A percentile compares a stretch with the other conserved stretches of the same genome.
Evolutionary conservation across 2,888 invertebrate species (phyloP).

Genomic region (Tetragnatha montana): DNA sequence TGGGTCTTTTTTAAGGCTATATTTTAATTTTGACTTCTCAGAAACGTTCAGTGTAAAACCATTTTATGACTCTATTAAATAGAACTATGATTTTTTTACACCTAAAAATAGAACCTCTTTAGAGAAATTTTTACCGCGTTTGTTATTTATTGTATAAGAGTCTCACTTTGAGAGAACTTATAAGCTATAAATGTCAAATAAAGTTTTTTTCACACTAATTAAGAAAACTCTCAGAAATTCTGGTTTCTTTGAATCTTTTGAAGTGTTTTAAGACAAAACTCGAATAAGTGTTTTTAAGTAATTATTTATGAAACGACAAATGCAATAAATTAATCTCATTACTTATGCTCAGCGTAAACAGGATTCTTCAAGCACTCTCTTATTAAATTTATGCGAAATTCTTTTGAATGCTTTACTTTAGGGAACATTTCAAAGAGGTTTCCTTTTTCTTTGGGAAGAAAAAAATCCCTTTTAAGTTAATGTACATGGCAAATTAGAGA

Average conservation of each 20-base stretch:
- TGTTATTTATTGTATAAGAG: too few relatives aligned
- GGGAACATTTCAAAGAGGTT: not conserved
- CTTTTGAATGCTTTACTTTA: not conserved
- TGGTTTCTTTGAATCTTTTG: not conserved
- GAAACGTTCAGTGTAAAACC: too few relatives aligned
- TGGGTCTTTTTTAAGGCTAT: too few relatives aligned
- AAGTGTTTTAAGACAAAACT: not conserved
- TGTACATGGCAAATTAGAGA: slow-evolving; percentile 1
- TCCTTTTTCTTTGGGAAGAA: slow-evolving; percentile 4
- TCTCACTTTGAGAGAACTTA: too few relatives aligned
- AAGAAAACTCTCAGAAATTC: not conserved
- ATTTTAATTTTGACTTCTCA: too few relatives aligned
- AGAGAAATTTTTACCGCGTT: too few relatives aligned
- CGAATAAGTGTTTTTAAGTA: not conserved
- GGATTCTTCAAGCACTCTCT: not conserved
- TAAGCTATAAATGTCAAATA: too few relatives aligned
- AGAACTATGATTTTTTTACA: too few relatives aligned
- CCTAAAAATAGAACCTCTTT: too few relatives aligned
- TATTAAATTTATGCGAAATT: not conserved
- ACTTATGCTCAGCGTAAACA: not conserved
- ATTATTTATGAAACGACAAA: not conserved
- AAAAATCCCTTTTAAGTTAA: slow-evolving; percentile 31
- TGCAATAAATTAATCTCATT: not conserved
- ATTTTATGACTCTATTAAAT: too few relatives aligned
- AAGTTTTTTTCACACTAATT: not conserved